Percentiles rank a stretch among this genome's conserved stretches.
phyloP scores from a whole-genome alignment of 2,113 vertebrate species.

The Pungitius pungitius region DNA sequence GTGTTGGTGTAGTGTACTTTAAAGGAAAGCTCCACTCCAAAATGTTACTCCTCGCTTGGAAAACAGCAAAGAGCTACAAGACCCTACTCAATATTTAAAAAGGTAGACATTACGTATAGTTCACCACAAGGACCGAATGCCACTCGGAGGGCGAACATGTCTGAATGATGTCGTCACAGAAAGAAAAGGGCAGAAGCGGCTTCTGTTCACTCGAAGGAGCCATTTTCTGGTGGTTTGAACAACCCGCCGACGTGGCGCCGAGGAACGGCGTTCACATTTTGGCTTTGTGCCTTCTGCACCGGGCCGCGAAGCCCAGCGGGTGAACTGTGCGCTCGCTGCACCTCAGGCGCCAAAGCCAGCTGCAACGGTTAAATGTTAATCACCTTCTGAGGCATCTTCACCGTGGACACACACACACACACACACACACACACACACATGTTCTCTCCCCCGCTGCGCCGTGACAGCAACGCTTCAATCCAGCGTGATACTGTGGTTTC shows the following conservation, averaged over 20 bases:
- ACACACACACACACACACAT: not conserved
- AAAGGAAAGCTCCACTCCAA: not conserved
- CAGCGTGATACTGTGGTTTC: constrained; percentile 41
- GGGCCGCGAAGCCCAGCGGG: no score
- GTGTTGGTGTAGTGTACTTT: not conserved
- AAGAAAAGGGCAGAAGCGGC: not conserved
- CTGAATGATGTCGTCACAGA: not conserved
- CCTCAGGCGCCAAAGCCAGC: no score
- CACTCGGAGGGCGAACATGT: not conserved
- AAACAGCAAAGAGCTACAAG: not conserved
- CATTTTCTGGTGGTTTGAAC: not conserved
- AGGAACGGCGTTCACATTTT: no score
- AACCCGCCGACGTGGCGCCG: not conserved
- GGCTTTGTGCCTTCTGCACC: no score
- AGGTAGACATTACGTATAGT: not conserved
- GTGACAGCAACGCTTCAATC: constrained; percentile 47
- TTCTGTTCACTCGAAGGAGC: not conserved
- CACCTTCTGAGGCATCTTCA: not conserved
- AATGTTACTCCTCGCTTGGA: no score
- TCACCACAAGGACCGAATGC: not conserved
- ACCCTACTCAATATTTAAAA: not conserved
- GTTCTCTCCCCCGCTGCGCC: not conserved
- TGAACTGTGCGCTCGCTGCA: no score
- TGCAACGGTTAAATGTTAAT: constrained; percentile 14
- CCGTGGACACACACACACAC: not conserved